A percentile compares a stretch with the other conserved stretches of the same genome.
phyloP scores from a whole-genome alignment of 2,888 invertebrate species.

The Adelognathus sp. region DNA sequence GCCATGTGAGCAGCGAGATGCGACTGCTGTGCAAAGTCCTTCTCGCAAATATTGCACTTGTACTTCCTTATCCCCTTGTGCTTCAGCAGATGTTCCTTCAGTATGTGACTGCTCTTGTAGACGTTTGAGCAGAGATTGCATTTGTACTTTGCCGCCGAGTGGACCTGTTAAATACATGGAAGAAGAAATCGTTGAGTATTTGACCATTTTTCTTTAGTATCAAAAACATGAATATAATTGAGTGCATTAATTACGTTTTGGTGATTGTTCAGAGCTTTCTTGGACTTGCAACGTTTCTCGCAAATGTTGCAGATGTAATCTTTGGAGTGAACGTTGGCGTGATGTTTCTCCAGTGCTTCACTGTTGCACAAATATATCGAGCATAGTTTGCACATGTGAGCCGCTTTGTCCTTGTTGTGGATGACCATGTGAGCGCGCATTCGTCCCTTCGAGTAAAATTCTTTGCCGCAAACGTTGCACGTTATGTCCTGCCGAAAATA shows the following conservation, averaged over 20 bases:
- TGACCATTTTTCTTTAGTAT: neutral
- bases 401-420: constrained; percentile 70
- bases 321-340: constrained; percentile 67
- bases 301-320: constrained; percentile 72
- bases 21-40: constrained; percentile 74
- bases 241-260: constrained; percentile 66
- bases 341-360: constrained; percentile 68
- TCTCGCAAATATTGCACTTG: constrained; percentile 69
- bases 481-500: constrained; percentile 66
- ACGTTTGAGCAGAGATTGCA: constrained; percentile 71
- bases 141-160: constrained; percentile 70
- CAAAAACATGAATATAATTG: neutral
- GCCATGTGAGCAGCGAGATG: constrained; percentile 76
- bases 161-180: constrained; percentile 63
- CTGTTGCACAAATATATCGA: constrained; percentile 70
- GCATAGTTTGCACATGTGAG: constrained; percentile 71
- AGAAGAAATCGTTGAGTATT: neutral
- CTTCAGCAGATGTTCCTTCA: constrained; percentile 74
- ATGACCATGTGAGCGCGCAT: constrained; percentile 72
- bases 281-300: constrained; percentile 68
- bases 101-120: constrained; percentile 74
- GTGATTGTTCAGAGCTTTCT: constrained; percentile 73
- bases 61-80: constrained; percentile 75
- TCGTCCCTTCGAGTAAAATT: constrained; percentile 71
- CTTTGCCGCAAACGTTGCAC: constrained; percentile 70